A percentile compares a stretch with the other conserved stretches of the same genome.
Evolutionary conservation across 2,113 vertebrate genomes (phyloP).

Genomic region (Oceanodroma tethys): DNA sequence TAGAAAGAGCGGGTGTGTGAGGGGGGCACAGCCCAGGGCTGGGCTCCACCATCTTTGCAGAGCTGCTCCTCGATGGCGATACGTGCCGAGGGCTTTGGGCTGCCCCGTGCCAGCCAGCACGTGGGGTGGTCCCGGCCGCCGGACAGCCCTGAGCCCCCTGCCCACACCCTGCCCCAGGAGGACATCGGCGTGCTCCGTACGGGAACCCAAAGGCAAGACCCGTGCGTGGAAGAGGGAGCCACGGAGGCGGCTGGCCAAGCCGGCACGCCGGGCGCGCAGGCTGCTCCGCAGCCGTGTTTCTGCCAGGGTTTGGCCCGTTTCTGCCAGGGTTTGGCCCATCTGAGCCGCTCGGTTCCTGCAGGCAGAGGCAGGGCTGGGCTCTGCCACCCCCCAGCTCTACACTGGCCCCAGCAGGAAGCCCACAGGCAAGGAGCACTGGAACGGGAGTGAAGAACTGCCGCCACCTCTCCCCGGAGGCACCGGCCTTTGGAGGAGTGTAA

Average conservation of each 20-base stretch:
- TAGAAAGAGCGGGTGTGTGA: neutral
- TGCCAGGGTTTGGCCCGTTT: fast-evolving
- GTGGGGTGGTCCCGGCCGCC: neutral
- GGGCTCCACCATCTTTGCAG: neutral
- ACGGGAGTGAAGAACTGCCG: neutral
- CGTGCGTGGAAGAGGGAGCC: fast-evolving
- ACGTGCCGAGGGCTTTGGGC: fast-evolving
- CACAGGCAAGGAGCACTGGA: neutral
- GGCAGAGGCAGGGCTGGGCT: neutral
- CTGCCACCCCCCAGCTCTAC: neutral
- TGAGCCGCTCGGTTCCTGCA: fast-evolving
- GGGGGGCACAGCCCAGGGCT: neutral
- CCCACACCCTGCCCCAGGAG: too few species aligned
- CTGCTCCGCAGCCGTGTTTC: fast-evolving
- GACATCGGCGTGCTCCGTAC: fast-evolving
- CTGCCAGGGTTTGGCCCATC: fast-evolving
- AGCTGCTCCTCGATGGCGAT: neutral
- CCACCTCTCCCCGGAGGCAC: neutral
- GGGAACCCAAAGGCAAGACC: neutral
- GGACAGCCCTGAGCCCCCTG: neutral
- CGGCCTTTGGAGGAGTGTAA: fast-evolving
- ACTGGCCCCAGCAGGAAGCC: neutral
- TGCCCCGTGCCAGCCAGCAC: neutral
- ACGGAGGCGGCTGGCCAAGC: fast-evolving
- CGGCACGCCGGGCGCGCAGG: fast-evolving